Evolutionary conservation across 1,140 invertebrate species (phyloP).

Genomic region (Bombus haemorrhoidalis): DNA sequence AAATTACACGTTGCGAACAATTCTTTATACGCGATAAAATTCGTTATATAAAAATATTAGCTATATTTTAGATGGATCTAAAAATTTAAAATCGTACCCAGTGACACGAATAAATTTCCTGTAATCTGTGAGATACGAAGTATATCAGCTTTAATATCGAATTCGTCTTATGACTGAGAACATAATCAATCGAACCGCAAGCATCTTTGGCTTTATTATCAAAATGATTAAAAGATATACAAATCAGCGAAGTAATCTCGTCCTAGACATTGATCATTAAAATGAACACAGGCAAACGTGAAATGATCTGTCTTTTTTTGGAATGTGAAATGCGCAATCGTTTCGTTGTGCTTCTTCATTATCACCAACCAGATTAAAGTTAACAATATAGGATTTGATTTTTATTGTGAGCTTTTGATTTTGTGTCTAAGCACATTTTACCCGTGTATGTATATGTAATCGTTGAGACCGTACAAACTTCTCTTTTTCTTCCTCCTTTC

Average conservation of each 20-base stretch:
- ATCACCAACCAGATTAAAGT: conserved; percentile 11
- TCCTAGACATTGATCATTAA: not conserved
- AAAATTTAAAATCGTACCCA: not conserved
- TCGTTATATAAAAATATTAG: conserved; percentile 42
- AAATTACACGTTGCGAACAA: conserved; percentile 32
- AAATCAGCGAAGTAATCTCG: conserved; percentile 22
- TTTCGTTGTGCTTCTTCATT: conserved; percentile 53
- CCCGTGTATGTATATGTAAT: not conserved
- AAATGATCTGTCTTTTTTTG: conserved; percentile 39
- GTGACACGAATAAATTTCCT: conserved; percentile 18
- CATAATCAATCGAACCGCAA: conserved; percentile 11
- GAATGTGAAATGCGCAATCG: conserved; percentile 55
- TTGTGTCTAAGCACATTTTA: conserved; percentile 23
- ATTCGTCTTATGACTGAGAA: conserved; percentile 3
- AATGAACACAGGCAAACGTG: conserved; percentile 53
- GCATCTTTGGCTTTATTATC: conserved; percentile 41
- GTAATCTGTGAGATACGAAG: conserved; percentile 14
- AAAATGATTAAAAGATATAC: conserved; percentile 49
- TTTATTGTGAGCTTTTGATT: conserved; percentile 9
- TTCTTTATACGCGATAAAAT: conserved; percentile 34
- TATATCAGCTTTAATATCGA: not conserved
- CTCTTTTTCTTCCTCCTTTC: not conserved
- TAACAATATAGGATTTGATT: conserved; percentile 38
- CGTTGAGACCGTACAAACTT: not conserved
- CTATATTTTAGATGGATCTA: not conserved